Evolutionary conservation across 2,797 vertebrate genomes (phyloP).

Genomic region (Enteromius paludinosus): DNA sequence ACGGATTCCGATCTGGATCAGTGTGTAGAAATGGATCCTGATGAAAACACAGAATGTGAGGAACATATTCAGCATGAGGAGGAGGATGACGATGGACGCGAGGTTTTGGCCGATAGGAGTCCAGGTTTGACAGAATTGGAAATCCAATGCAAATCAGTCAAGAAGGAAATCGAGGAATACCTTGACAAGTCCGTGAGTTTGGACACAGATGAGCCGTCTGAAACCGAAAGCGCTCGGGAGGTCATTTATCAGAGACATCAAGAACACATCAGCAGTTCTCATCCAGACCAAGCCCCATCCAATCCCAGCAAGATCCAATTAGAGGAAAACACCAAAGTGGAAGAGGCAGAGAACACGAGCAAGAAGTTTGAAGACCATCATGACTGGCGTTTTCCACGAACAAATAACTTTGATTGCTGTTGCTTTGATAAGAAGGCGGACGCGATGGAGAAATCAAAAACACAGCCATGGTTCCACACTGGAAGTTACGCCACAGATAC

Average conservation of each 20-base stretch:
- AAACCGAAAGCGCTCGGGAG: slow-evolving; percentile 56
- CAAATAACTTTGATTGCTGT: slow-evolving; percentile 34
- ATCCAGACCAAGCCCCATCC: background rate
- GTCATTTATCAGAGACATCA: slow-evolving; percentile 36
- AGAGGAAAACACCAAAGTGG: background rate
- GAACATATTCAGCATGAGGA: slow-evolving; percentile 1
- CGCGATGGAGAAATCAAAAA: background rate
- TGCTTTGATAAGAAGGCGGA: slow-evolving; percentile 12
- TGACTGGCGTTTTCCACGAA: slow-evolving; percentile 5
- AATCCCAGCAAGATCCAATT: background rate
- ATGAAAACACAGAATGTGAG: slow-evolving; percentile 12
- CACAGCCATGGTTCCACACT: slow-evolving; percentile 6
- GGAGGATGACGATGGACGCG: background rate
- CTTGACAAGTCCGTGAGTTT: background rate
- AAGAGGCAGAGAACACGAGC: background rate
- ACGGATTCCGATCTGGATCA: slow-evolving; percentile 19
- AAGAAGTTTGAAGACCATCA: slow-evolving; percentile 28
- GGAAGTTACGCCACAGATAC: background rate
- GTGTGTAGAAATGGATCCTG: background rate
- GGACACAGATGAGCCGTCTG: slow-evolving; percentile 50
- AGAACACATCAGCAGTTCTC: slow-evolving; percentile 14
- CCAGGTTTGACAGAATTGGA: background rate
- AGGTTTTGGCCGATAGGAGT: slow-evolving; percentile 15
- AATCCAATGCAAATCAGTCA: background rate
- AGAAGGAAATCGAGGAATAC: slow-evolving; percentile 12